A percentile compares a stretch with the other conserved stretches of the same genome.
phyloP scores from a whole-genome alignment of 2,888 invertebrate species.

The Prenolepis imparis region DNA sequence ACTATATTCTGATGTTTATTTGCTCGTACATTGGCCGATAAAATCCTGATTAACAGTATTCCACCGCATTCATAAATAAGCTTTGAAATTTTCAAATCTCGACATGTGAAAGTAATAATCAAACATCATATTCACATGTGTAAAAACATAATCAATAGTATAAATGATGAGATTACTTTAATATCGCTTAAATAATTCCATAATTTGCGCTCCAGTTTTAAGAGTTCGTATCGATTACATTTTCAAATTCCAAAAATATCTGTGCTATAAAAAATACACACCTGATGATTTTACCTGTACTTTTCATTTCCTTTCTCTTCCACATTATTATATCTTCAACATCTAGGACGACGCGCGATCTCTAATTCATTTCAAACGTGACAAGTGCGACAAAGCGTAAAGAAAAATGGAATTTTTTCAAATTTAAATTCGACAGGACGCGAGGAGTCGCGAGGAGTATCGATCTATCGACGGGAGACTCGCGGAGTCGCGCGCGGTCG shows the following conservation, averaged over 20 bases:
- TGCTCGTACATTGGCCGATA: neutral
- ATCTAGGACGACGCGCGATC: neutral
- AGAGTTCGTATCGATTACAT: neutral
- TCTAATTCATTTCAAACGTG: neutral
- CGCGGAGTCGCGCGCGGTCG: constrained; percentile 36
- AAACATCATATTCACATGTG: neutral
- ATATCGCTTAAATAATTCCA: neutral
- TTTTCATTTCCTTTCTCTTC: neutral
- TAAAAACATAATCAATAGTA: neutral
- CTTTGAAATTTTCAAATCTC: neutral
- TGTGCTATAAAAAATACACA: neutral
- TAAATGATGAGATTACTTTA: neutral
- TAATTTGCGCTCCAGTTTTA: neutral
- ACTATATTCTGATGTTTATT: neutral
- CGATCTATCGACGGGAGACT: too few relatives aligned
- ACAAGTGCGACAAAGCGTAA: neutral
- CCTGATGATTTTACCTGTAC: neutral
- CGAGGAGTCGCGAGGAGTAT: too few relatives aligned
- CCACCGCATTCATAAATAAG: neutral
- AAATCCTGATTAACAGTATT: neutral
- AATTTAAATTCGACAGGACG: neutral
- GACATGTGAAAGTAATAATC: neutral
- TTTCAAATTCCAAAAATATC: neutral
- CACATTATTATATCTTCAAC: neutral
- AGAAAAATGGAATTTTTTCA: neutral